Evolutionary conservation across 2,113 vertebrate genomes (phyloP), one percentile per base, ranked within the genome.

Genomic region (Clarias batrachus): DNA sequence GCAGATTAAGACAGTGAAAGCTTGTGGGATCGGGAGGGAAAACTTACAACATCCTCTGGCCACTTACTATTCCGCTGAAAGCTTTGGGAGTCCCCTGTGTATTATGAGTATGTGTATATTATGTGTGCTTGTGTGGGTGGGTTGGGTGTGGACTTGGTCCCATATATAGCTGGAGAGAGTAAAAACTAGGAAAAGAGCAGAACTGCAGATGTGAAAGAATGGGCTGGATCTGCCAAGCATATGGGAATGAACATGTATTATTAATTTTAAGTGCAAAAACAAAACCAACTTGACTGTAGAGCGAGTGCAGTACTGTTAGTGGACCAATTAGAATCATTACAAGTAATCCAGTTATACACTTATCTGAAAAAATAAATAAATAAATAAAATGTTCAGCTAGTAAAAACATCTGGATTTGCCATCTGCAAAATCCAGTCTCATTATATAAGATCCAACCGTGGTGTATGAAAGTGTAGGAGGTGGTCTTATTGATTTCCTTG

Each of bases 231-330:
- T 90, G 90, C 90, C 91, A 92, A 90, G 90, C 90, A 93, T 93
- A 91, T 93, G 91, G 57, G 91, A 86, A 80, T 81, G 89, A 91
- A 92, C 90, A 92, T 92, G 91, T 93, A 79, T 93, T 91, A 92
- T 91, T 88, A 93, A 92, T 87, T 90, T 91, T 91, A 91, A 92
- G 89, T 30, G 88, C 90, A 89, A 81, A 66, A 90, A 84, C 83
- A 89, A 88, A 89, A 56, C 21, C 25, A 62, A 81, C 56, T 88
- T 90, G 80, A 25, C 9, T 54, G 14, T 27, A 56, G 60, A 37
- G 48, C n/a, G n/a, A n/a, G 63, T n/a, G 48, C 14, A 83, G 21
- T 81, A 74, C 56, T 9, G 37, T 54, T 8, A 66, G 1, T n/a
- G 9, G 33, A 63, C 30, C 70, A 21, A 30, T 63, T 74, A 84